Evolutionary conservation across 2,113 vertebrate genomes (phyloP).

Genomic region (Marmota monax): DNA sequence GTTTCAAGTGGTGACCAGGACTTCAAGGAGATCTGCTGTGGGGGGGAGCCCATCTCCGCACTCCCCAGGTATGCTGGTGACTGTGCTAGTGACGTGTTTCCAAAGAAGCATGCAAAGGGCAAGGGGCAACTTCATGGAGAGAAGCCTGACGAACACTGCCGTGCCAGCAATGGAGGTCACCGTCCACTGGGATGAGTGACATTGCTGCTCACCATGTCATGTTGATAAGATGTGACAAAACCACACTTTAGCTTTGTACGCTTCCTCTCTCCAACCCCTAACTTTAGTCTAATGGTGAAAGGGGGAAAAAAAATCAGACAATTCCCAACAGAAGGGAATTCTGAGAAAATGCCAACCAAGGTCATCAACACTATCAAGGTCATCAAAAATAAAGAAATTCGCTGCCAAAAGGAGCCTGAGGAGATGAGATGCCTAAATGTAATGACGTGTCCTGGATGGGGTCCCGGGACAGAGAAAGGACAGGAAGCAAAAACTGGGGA

Average conservation of each 20-base stretch:
- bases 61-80: neutral
- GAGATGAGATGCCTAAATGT: neutral
- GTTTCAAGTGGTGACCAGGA: conserved; percentile 33
- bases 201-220: neutral
- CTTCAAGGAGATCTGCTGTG: neutral
- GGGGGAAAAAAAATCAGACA: neutral
- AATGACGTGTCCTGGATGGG: neutral
- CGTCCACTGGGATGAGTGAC: neutral
- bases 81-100: neutral
- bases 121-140: neutral
- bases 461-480: neutral
- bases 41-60: neutral
- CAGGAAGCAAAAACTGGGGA: neutral
- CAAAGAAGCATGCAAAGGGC: too few species aligned
- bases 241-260: neutral
- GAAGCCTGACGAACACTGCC: neutral
- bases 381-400: neutral
- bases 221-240: neutral
- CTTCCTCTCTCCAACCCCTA: neutral
- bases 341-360: conserved; percentile 13
- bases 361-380: neutral
- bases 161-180: neutral
- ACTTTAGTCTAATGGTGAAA: neutral
- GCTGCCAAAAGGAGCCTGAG: neutral
- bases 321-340: neutral